These are phyloP conservation scores for Tenodera sinensis DNA, from an alignment of 2,888 invertebrate species.

Conservation along the genomic window DNA sequence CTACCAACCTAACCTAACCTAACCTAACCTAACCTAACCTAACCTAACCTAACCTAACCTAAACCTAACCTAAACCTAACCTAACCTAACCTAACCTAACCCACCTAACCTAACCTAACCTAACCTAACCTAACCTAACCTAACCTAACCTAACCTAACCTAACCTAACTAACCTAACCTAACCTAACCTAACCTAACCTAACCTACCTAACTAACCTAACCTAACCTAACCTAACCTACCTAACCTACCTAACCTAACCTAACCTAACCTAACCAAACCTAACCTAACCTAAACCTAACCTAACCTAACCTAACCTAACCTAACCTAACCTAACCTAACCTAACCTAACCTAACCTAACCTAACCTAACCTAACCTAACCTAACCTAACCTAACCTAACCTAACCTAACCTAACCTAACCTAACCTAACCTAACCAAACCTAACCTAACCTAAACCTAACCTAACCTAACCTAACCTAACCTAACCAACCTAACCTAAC, in stretches of 20 bases:
- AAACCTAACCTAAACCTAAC: slow-evolving; percentile 2
- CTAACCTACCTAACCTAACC: slow-evolving; percentile 27
- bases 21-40: slow-evolving; percentile 7
- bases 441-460: slow-evolving; percentile 21
- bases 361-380: slow-evolving; percentile 38
- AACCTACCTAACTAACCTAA: slow-evolving; percentile 4
- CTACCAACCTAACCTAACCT: slow-evolving; percentile 8
- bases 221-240: slow-evolving; percentile 27
- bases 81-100: slow-evolving; percentile 7
- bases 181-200: slow-evolving; percentile 29
- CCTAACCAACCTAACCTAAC: too few species aligned
- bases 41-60: neutral
- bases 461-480: slow-evolving; percentile 25
- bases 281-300: slow-evolving; percentile 18
- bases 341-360: slow-evolving; percentile 34
- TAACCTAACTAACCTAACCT: neutral
- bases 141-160: slow-evolving; percentile 16
- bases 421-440: slow-evolving; percentile 36
- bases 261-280: neutral
- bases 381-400: slow-evolving; percentile 36
- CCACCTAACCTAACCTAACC: too few species aligned
- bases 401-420: slow-evolving; percentile 38
- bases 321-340: slow-evolving; percentile 31
- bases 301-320: slow-evolving; percentile 27
- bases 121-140: slow-evolving; percentile 17